These are phyloP conservation scores for Eupleurogrammus muticus DNA, from an alignment of 2,797 vertebrate species.

Conservation along the genomic window DNA sequence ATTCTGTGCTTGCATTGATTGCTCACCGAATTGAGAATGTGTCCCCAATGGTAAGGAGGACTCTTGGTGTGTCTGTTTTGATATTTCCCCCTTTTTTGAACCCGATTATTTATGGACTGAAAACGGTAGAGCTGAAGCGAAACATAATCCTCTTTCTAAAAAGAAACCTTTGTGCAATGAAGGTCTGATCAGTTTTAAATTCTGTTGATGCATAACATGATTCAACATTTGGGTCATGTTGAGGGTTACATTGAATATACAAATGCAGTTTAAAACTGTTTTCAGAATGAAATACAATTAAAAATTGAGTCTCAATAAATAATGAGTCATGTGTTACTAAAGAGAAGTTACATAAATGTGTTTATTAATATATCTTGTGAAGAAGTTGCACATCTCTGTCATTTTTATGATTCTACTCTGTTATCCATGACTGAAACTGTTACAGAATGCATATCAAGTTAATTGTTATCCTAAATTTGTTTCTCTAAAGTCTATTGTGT, in stretches of 20 bases:
- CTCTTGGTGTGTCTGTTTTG: conserved; percentile 68
- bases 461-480: neutral
- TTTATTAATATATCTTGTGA: neutral
- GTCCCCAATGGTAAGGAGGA: conserved; percentile 65
- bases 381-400: neutral
- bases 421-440: no score
- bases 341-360: neutral
- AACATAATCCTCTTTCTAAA: conserved; percentile 46
- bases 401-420: no score
- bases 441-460: no score
- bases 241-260: neutral
- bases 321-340: neutral
- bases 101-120: conserved; percentile 83
- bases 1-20: conserved; percentile 47
- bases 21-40: conserved; percentile 63
- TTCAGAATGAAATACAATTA: neutral
- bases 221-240: neutral
- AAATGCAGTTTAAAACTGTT: neutral
- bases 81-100: conserved; percentile 80
- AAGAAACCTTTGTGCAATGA: conserved; percentile 20
- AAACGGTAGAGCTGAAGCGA: conserved; percentile 74
- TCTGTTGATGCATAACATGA: neutral
- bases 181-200: neutral
- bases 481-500: neutral
- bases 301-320: neutral